These are phyloP conservation scores for Ciona savignyi DNA, from an alignment of 23 tunicate genomes.

Conservation along the genomic window DNA sequence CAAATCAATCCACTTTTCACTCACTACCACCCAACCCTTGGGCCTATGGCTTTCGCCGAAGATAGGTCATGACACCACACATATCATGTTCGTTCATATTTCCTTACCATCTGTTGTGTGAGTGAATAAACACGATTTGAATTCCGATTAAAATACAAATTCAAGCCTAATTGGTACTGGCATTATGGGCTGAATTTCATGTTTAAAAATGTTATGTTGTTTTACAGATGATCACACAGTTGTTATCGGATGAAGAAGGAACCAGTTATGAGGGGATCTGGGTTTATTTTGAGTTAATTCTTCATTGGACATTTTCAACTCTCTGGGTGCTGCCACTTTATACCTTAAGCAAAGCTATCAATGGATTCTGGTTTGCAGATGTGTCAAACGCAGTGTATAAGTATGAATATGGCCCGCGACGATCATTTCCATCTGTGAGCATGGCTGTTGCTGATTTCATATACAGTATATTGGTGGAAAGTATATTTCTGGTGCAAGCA, in stretches of 20 bases:
- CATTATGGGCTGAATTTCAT: no score
- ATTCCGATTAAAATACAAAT: no score
- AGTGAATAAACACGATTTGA: no score
- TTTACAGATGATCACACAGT: background rate
- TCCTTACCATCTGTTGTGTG: no score
- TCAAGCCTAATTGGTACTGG: no score
- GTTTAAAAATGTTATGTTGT: no score
- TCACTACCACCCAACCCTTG: no score
- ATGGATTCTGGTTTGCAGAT: background rate
- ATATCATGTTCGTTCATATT: no score
- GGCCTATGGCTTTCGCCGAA: no score
- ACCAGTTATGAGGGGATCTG: background rate
- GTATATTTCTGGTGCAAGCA: slow-evolving; percentile 45
- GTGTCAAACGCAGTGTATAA: slow-evolving; percentile 24
- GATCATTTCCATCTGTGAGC: slow-evolving; percentile 23
- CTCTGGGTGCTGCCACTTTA: slow-evolving; percentile 38
- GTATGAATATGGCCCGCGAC: slow-evolving; percentile 41
- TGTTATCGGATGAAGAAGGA: background rate
- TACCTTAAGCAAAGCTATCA: slow-evolving; percentile 39
- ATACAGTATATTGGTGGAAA: slow-evolving; percentile 25
- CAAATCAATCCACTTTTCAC: no score
- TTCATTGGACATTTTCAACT: slow-evolving; percentile 16
- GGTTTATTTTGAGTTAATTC: slow-evolving; percentile 12
- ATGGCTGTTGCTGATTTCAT: slow-evolving; percentile 41
- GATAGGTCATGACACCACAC: no score